Percentiles rank a stretch among this genome's conserved stretches.
phyloP scores from a whole-genome alignment of 2,797 vertebrate genomes.

The Heliangelus exortis region DNA sequence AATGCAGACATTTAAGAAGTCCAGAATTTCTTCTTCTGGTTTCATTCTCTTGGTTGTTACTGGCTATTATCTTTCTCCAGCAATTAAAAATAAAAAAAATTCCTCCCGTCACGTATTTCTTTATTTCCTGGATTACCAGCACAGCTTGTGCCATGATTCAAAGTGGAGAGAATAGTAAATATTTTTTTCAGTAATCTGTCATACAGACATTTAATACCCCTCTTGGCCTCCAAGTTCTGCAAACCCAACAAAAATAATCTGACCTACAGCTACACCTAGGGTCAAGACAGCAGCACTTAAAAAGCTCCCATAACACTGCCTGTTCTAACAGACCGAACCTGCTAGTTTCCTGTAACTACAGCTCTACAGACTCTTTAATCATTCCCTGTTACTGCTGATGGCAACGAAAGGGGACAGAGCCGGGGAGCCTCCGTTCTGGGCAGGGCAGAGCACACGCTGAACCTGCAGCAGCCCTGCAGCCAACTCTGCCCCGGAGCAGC shows the following conservation, averaged over 20 bases:
- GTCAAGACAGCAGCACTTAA: background rate
- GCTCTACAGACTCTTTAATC: too few species aligned
- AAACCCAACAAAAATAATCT: background rate
- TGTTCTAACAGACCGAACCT: background rate
- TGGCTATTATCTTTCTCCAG: background rate
- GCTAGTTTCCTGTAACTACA: accelerated
- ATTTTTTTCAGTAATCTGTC: background rate
- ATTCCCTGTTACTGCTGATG: background rate
- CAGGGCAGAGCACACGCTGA: background rate
- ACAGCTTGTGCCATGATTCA: background rate
- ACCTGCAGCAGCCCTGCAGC: too few species aligned
- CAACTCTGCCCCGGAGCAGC: too few species aligned
- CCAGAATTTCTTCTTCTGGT: background rate
- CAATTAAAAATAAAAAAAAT: background rate
- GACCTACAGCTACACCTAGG: background rate
- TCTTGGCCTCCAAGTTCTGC: background rate
- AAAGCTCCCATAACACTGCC: background rate
- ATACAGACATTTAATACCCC: background rate
- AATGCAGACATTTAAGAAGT: background rate
- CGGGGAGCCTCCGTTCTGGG: accelerated
- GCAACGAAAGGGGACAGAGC: accelerated
- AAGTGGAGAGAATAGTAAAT: background rate
- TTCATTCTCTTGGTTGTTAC: background rate
- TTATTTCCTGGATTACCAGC: background rate
- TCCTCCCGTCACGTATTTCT: background rate